Percentiles rank a stretch among this genome's conserved stretches.
These are phyloP conservation scores for Marcusenius ussheri DNA, from an alignment of 2,113 vertebrate species.

Conservation along the genomic window DNA sequence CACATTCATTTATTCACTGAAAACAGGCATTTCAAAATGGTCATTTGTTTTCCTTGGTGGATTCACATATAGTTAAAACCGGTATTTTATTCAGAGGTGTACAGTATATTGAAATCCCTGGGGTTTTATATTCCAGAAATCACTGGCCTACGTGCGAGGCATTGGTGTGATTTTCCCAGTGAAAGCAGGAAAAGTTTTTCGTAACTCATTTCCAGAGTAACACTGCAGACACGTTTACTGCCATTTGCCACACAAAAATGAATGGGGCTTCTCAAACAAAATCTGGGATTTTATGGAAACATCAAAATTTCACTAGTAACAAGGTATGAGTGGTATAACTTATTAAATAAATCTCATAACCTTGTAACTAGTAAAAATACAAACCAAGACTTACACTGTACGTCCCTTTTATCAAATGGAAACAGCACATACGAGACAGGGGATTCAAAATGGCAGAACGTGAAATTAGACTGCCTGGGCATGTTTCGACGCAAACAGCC, in stretches of 20 bases:
- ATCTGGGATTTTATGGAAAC: background rate
- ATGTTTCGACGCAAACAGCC: constrained; percentile 12
- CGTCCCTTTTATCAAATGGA: background rate
- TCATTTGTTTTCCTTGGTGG: background rate
- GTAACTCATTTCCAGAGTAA: background rate
- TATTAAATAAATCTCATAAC: background rate
- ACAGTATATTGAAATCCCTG: background rate
- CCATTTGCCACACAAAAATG: background rate
- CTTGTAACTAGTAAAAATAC: background rate
- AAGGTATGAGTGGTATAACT: background rate
- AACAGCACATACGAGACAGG: background rate
- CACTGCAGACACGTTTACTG: background rate
- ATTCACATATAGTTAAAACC: background rate
- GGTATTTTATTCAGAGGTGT: background rate
- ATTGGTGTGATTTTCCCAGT: background rate
- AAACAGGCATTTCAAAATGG: background rate
- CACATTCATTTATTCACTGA: background rate
- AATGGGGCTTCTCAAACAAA: background rate
- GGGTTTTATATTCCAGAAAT: background rate
- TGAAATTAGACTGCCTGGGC: constrained; percentile 14
- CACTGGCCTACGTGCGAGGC: background rate
- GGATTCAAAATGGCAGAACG: constrained; percentile 4
- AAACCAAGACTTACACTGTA: background rate
- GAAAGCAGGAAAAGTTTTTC: background rate
- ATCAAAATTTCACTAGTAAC: background rate